Conservation (phyloP, 2,113 vertebrate species). For the Notiomystis cincta region DNA sequence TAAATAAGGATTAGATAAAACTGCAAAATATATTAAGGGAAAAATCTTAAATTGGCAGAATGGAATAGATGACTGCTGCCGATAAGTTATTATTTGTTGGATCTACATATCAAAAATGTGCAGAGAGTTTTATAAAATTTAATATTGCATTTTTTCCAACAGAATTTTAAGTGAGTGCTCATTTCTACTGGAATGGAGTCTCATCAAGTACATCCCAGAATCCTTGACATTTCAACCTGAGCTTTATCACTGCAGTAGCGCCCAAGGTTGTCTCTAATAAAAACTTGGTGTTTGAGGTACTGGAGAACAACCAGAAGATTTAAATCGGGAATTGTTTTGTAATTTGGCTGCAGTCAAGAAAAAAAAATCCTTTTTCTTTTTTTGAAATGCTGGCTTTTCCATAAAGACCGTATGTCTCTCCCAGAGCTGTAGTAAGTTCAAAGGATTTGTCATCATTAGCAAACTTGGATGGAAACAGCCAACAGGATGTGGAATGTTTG, state of each 20-base stretch:
- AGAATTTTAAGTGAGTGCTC: background rate
- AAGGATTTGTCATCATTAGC: background rate
- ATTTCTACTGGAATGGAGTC: background rate
- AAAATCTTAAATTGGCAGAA: background rate
- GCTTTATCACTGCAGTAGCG: background rate
- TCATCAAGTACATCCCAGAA: background rate
- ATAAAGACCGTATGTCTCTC: background rate
- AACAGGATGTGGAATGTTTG: slow-evolving; percentile 24
- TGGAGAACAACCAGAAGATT: background rate
- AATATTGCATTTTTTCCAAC: background rate
- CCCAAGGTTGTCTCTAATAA: background rate
- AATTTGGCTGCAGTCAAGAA: background rate
- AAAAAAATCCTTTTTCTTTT: background rate
- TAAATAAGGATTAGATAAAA: background rate
- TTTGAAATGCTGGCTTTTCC: background rate
- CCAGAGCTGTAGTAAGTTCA: background rate
- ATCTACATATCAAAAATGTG: background rate
- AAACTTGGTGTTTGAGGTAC: background rate
- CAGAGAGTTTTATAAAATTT: background rate
- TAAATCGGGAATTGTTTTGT: background rate
- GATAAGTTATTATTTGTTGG: background rate
- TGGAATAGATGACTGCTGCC: background rate
- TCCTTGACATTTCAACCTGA: background rate
- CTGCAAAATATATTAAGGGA: background rate
- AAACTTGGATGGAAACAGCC: slow-evolving; percentile 3